Percentiles rank a stretch among this genome's conserved stretches.
These are phyloP conservation scores for Leucania comma DNA, from an alignment of 2,888 invertebrate species.

Conservation along the genomic window DNA sequence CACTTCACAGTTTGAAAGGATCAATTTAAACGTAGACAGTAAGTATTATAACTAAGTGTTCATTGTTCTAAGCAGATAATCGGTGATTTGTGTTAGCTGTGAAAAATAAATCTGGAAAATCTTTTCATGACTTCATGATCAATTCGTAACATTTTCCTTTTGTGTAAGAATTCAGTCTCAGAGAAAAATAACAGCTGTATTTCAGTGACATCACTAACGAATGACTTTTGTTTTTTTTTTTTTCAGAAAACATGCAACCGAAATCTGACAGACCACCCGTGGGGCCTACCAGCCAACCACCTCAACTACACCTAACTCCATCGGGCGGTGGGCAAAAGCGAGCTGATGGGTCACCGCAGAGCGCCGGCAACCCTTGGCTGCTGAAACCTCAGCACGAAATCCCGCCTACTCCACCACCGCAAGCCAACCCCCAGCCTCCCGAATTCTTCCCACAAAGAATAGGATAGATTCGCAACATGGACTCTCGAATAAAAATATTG, in stretches of 20 bases:
- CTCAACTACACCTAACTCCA: conserved; percentile 83
- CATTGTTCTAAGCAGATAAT: conserved; percentile 2
- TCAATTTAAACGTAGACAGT: conserved; percentile 80
- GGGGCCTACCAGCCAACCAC: conserved; percentile 79
- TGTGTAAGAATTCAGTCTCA: background rate
- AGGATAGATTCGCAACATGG: conserved; percentile 77
- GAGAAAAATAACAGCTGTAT: conserved; percentile 10
- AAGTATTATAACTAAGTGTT: conserved; percentile 67
- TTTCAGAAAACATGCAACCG: conserved; percentile 85
- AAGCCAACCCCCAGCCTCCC: conserved; percentile 77
- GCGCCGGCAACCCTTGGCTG: conserved; percentile 78
- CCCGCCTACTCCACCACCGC: conserved; percentile 86
- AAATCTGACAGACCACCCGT: conserved; percentile 83
- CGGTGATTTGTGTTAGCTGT: conserved; percentile 12
- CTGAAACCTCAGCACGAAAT: conserved; percentile 86
- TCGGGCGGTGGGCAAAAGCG: conserved; percentile 77
- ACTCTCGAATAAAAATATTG: conserved; percentile 70
- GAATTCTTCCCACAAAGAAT: conserved; percentile 85
- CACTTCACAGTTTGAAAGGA: conserved; percentile 80
- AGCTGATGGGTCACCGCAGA: conserved; percentile 73
- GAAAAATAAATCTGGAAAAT: conserved; percentile 20
- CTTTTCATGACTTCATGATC: conserved; percentile 6
- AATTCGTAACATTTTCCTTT: conserved; percentile 2
- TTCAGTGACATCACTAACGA: conserved; percentile 19
- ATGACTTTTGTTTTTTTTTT: conserved; percentile 56